These are phyloP conservation scores for Eumeta japonica DNA, from an alignment of 1,140 invertebrate genomes.

Conservation along the genomic window DNA sequence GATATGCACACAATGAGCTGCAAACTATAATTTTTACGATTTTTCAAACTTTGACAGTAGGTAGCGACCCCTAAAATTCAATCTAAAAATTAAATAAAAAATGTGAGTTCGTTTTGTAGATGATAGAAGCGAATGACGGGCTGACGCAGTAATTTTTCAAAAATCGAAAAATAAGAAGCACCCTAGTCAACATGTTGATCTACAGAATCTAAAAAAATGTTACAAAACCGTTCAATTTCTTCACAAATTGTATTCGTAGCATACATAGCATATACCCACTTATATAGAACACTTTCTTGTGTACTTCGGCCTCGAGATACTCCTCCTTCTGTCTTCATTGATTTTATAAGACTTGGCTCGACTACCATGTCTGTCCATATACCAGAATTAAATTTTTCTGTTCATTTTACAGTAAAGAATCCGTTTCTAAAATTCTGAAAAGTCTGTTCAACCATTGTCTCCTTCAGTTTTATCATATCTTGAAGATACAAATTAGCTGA, in stretches of 20 bases:
- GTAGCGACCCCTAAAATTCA: too few relatives aligned
- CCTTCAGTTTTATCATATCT: conserved; percentile 29
- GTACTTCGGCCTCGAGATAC: conserved; percentile 28
- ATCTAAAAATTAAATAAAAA: too few relatives aligned
- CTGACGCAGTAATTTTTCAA: too few relatives aligned
- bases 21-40: too few relatives aligned
- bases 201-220: conserved; percentile 18
- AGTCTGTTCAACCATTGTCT: conserved; percentile 21
- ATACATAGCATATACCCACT: conserved; percentile 22
- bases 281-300: conserved; percentile 29
- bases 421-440: conserved; percentile 31
- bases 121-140: too few relatives aligned
- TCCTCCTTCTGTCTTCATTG: conserved; percentile 33
- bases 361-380: conserved; percentile 39
- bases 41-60: too few relatives aligned
- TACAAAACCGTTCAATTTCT: conserved; percentile 23
- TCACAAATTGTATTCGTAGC: conserved; percentile 20
- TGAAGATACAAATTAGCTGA: conserved; percentile 44
- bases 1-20: too few relatives aligned
- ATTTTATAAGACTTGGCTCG: conserved; percentile 35
- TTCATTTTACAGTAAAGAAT: conserved; percentile 30
- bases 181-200: conserved; percentile 37
- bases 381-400: conserved; percentile 40
- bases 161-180: too few relatives aligned
- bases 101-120: too few relatives aligned